These are phyloP conservation scores for Bombus turneri DNA, from an alignment of 1,140 invertebrate genomes.

Conservation along the genomic window DNA sequence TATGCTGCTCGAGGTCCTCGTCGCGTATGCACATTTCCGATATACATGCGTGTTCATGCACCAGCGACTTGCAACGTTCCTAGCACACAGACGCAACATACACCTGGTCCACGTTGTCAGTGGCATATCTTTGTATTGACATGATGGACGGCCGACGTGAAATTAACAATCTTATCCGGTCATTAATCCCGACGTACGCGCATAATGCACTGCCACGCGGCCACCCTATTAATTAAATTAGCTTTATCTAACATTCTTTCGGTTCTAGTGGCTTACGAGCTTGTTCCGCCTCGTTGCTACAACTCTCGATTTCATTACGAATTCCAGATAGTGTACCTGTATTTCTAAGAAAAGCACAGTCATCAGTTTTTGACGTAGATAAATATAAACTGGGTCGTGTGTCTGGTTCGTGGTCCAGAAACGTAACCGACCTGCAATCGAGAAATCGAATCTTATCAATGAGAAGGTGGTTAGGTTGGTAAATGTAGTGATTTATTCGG, in stretches of 20 bases:
- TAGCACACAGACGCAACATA: slow-evolving; percentile 8
- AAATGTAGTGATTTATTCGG: background rate
- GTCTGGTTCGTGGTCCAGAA: background rate
- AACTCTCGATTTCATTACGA: no score
- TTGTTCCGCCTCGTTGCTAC: background rate
- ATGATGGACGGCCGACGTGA: slow-evolving; percentile 59
- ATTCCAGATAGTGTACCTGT: background rate
- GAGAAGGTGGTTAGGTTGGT: background rate
- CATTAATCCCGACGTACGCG: slow-evolving; percentile 55
- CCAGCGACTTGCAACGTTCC: background rate
- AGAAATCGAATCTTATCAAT: background rate
- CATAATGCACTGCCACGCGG: slow-evolving; percentile 19
- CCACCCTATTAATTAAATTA: slow-evolving; percentile 56
- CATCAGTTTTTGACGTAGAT: slow-evolving; percentile 28
- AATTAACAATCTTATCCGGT: slow-evolving; percentile 67
- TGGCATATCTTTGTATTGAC: slow-evolving; percentile 58
- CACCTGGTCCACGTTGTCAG: slow-evolving; percentile 25
- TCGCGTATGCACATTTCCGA: slow-evolving; percentile 2
- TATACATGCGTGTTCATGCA: background rate
- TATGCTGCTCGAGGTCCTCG: background rate
- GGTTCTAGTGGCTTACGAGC: background rate
- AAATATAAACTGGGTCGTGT: slow-evolving; percentile 18
- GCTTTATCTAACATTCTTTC: slow-evolving; percentile 38
- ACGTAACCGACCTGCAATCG: background rate
- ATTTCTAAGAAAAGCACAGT: background rate